These are phyloP conservation scores for Sinotaia quadrata DNA, from an alignment of 2,888 invertebrate species.

Conservation along the genomic window DNA sequence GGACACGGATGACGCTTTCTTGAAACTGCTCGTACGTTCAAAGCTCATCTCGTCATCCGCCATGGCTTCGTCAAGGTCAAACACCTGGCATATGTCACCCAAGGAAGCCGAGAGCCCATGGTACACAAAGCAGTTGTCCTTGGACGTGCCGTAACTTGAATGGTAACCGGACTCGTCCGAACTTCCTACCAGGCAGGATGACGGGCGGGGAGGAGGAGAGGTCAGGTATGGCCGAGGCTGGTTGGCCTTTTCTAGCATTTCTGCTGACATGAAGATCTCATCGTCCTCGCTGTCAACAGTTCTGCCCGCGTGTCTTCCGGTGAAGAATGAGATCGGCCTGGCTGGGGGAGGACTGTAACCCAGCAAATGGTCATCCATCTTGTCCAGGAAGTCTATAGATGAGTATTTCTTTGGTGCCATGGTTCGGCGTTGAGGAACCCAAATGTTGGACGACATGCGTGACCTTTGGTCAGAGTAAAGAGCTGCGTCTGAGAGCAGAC, in stretches of 20 bases:
- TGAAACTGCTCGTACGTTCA: slow-evolving; percentile 13
- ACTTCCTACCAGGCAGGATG: slow-evolving; percentile 18
- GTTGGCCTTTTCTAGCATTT: slow-evolving; percentile 19
- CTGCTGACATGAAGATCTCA: slow-evolving; percentile 14
- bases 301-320: not conserved
- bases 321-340: slow-evolving; percentile 17
- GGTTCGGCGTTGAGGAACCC: slow-evolving; percentile 5
- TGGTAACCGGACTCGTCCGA: slow-evolving; percentile 26
- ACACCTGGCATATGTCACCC: slow-evolving; percentile 19
- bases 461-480: too few relatives aligned
- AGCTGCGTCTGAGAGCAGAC: too few relatives aligned
- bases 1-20: slow-evolving; percentile 30
- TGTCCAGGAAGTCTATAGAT: slow-evolving; percentile 17
- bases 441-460: not conserved
- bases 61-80: slow-evolving; percentile 14
- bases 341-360: slow-evolving; percentile 15
- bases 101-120: slow-evolving; percentile 17
- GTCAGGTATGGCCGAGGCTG: slow-evolving; percentile 6
- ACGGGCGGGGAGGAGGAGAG: not conserved
- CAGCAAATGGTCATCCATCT: slow-evolving; percentile 8
- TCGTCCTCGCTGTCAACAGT: not conserved
- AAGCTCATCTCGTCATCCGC: slow-evolving; percentile 29
- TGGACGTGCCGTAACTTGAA: slow-evolving; percentile 22
- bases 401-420: slow-evolving; percentile 1
- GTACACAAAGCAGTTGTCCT: not conserved